Evolutionary conservation across 2,113 vertebrate genomes (phyloP).

Genomic region (Poecilia latipinna): DNA sequence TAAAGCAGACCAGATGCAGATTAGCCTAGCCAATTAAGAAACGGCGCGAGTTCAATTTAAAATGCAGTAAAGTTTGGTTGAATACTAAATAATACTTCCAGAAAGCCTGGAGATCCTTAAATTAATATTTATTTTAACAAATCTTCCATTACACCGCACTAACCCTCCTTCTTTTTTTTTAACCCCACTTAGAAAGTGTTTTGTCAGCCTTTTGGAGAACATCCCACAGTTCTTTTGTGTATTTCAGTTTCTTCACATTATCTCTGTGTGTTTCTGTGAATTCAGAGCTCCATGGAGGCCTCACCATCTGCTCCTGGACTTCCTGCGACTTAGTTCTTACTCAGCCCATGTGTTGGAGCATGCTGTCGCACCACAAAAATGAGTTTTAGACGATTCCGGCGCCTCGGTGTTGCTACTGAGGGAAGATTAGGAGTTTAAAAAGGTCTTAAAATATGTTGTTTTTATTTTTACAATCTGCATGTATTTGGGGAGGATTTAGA

Average conservation of each 20-base stretch:
- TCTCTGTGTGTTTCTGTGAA: not conserved
- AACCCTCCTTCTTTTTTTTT: not conserved
- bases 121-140: not conserved
- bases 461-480: not conserved
- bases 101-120: not conserved
- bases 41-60: not conserved
- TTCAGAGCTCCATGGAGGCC: not conserved
- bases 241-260: not conserved
- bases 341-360: not conserved
- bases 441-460: not conserved
- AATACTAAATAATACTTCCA: not conserved
- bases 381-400: not conserved
- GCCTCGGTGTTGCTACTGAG: not conserved
- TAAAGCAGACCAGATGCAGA: no score
- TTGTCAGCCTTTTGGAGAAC: not conserved
- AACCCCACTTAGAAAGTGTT: not conserved
- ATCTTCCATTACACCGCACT: not conserved
- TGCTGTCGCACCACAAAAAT: not conserved
- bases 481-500: not conserved
- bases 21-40: not conserved
- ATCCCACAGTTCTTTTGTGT: not conserved
- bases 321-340: not conserved
- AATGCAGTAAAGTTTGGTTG: not conserved
- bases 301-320: not conserved
- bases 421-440: not conserved